phyloP scores from a whole-genome alignment of 2,113 vertebrate species.

The Dromaius novaehollandiae region DNA sequence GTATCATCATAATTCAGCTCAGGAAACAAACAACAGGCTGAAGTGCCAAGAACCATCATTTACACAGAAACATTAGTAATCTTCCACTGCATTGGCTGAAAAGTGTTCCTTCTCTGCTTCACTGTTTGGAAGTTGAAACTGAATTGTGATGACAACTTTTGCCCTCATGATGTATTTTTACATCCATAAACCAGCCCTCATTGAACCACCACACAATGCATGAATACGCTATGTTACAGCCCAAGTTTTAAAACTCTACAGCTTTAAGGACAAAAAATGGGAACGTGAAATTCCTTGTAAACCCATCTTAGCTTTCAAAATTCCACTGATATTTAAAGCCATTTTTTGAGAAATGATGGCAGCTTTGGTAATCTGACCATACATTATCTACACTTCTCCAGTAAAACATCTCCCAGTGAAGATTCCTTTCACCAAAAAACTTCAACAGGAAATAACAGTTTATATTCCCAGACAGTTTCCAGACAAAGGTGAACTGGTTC shows the following conservation, averaged over 20 bases:
- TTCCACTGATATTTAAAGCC: neutral
- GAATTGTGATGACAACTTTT: neutral
- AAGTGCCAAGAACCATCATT: neutral
- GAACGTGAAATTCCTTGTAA: neutral
- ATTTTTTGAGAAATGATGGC: neutral
- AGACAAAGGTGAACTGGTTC: neutral
- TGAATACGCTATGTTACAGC: rapidly evolving
- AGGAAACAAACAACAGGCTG: neutral
- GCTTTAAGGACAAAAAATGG: neutral
- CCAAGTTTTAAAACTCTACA: neutral
- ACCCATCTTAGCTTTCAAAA: neutral
- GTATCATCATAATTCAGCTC: neutral
- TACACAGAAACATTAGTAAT: neutral
- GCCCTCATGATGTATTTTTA: neutral
- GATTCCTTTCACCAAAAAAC: neutral
- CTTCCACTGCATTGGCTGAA: neutral
- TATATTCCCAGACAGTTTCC: neutral
- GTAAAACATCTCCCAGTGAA: neutral
- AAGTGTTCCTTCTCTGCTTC: neutral
- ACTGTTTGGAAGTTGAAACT: neutral
- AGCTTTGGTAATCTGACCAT: neutral
- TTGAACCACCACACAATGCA: neutral
- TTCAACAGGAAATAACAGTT: neutral
- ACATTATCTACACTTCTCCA: neutral
- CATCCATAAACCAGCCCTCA: neutral